Base-by-base conservation (phyloP, 2,113 vertebrate species). In the Panthera tigris region DNA sequence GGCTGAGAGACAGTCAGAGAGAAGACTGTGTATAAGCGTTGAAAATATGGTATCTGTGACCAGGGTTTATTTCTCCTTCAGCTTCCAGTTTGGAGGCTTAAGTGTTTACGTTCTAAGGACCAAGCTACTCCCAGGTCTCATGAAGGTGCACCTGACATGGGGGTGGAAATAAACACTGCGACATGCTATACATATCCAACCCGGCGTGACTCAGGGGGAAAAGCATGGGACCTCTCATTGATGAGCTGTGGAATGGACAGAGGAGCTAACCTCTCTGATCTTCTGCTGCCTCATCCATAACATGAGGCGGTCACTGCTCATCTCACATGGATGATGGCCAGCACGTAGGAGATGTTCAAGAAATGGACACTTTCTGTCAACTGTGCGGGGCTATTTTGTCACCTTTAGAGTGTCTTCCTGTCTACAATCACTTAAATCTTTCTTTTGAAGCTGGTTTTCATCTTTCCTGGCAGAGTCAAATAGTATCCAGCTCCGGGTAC, bases 51-150 rank as follows among this genome's bases (percentile, higher is more conserved):
- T 68, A 14, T 89, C 69, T 93, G 16, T 79, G 78, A 65, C 73
- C 63, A 83, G 23, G 14, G 55, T 69, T 93, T 95, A 78, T 76
- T 97, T 84, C 36, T 31, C 68, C 78, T 96, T 45, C 65, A 74
- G n/a, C 78, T 90, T 95, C 92, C 83, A 79, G 89, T 74, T 86
- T 80, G 66, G 86, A 57, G 63, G 57, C 41, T 57, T 90, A 84
- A 89, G 39, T 33, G 78, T 41, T 84, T 84, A 73, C 50, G 21
- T 84, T 82, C n/a, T 63, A 93, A 89, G 63, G 78, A 71, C 89
- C 66, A 92, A 96, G 57, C 57, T 69, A 69, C 14, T 57, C 73
- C 79, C 65, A 93, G 66, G 65, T 19, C 41, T 95, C 68, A 27
- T 61, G 80, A 89, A 83, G 25, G 65, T 68, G 29, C 69, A 69